Evolutionary conservation across 2,888 invertebrate species (phyloP).

Genomic region (Drosophila austrosaltans): DNA sequence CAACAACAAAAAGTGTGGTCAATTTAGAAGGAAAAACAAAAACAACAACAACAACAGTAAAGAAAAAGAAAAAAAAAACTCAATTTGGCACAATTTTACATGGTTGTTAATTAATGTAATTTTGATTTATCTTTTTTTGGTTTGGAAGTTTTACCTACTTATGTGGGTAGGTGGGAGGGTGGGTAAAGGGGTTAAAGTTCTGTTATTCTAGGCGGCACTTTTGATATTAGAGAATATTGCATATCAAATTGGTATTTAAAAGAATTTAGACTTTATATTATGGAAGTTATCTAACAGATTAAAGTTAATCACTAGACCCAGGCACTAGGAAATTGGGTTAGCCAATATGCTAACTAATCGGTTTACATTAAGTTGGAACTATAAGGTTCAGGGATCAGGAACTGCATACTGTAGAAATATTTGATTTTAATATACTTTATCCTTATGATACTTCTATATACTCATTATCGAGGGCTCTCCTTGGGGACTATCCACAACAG

Average conservation of each 20-base stretch:
- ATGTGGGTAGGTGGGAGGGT: not conserved
- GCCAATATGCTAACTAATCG: no score
- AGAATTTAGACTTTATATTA: not conserved
- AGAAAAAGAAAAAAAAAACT: not conserved
- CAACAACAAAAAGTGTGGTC: conserved; percentile 38
- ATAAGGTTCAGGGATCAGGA: no score
- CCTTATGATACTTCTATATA: no score
- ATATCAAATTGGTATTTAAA: not conserved
- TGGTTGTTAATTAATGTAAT: conserved; percentile 61
- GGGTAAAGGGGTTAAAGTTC: no score
- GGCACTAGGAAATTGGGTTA: no score
- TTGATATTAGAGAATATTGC: not conserved
- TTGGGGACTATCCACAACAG: no score
- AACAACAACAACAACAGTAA: conserved; percentile 15
- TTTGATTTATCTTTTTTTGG: conserved; percentile 39
- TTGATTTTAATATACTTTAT: no score
- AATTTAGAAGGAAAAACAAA: conserved; percentile 18
- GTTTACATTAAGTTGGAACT: no score
- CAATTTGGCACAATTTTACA: conserved; percentile 58
- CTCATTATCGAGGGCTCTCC: no score
- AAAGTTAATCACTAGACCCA: no score
- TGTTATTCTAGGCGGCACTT: not conserved
- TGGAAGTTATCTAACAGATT: no score
- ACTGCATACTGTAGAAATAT: no score
- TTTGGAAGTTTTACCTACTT: conserved; percentile 17